A percentile compares a stretch with the other conserved stretches of the same genome.
Evolutionary conservation across 2,888 invertebrate species (phyloP).

Genomic region (Molorchus minor): DNA sequence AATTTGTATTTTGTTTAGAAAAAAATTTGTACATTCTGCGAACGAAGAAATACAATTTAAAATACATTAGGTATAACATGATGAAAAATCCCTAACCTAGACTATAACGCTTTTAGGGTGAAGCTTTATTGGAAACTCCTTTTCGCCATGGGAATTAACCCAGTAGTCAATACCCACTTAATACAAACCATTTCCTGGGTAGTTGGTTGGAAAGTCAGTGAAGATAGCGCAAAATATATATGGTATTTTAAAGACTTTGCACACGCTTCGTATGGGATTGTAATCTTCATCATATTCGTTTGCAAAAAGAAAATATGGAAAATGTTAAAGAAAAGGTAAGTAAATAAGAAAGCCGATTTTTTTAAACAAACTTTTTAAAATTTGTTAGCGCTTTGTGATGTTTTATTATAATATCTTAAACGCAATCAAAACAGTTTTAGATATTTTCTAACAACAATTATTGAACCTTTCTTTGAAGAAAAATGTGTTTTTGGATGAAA

Average conservation of each 20-base stretch:
- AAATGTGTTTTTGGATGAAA: no score
- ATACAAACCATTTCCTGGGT: not conserved
- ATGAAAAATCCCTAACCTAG: not conserved
- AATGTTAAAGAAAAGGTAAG: slow-evolving; percentile 2
- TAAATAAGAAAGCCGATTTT: no score
- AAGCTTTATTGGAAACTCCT: slow-evolving; percentile 1
- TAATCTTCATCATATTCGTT: not conserved
- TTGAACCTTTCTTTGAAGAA: no score
- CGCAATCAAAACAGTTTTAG: no score
- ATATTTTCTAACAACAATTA: no score
- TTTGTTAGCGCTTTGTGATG: no score
- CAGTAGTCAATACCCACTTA: not conserved
- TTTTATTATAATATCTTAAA: no score
- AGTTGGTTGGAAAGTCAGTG: not conserved
- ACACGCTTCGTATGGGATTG: not conserved
- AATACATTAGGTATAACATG: no score
- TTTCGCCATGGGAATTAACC: slow-evolving; percentile 8
- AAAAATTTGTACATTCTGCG: no score
- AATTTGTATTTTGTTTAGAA: no score
- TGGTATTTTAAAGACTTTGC: not conserved
- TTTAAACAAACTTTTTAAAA: no score
- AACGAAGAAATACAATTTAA: no score
- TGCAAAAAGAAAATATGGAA: slow-evolving; percentile 4
- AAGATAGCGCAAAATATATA: not conserved
- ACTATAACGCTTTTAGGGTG: not conserved